These are phyloP conservation scores for Terebella lapidaria DNA, from an alignment of 2,888 invertebrate species.

Conservation along the genomic window DNA sequence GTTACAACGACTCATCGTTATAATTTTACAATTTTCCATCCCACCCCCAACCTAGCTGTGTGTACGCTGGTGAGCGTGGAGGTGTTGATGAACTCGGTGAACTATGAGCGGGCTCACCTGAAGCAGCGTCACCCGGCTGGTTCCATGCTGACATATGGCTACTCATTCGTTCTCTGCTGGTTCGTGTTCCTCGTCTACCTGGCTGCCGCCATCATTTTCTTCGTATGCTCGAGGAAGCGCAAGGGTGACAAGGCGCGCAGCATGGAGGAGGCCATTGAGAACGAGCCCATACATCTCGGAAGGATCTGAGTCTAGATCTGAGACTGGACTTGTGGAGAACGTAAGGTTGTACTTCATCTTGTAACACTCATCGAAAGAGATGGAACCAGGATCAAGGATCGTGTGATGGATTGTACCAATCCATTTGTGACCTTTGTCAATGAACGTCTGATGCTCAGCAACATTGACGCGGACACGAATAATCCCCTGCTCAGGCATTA, in stretches of 20 bases:
- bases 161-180: conserved; percentile 61
- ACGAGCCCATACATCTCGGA: conserved; percentile 75
- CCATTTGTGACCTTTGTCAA: too few relatives aligned
- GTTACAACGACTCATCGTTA: too few relatives aligned
- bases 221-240: conserved; percentile 76
- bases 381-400: too few relatives aligned
- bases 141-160: conserved; percentile 66
- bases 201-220: conserved; percentile 67
- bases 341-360: too few relatives aligned
- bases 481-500: too few relatives aligned
- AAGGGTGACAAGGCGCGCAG: conserved; percentile 77
- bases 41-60: conserved; percentile 66
- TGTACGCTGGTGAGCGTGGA: conserved; percentile 77
- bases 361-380: too few relatives aligned
- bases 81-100: conserved; percentile 70
- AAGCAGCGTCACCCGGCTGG: conserved; percentile 65
- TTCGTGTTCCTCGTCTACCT: conserved; percentile 69
- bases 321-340: too few relatives aligned
- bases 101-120: conserved; percentile 66
- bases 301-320: conserved; percentile 36
- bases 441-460: too few relatives aligned
- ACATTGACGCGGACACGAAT: too few relatives aligned
- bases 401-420: too few relatives aligned
- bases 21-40: too few relatives aligned
- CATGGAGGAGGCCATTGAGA: conserved; percentile 78